A percentile compares a stretch with the other conserved stretches of the same genome.
Conservation (phyloP, 1,140 invertebrate species). For the Limonius californicus region DNA sequence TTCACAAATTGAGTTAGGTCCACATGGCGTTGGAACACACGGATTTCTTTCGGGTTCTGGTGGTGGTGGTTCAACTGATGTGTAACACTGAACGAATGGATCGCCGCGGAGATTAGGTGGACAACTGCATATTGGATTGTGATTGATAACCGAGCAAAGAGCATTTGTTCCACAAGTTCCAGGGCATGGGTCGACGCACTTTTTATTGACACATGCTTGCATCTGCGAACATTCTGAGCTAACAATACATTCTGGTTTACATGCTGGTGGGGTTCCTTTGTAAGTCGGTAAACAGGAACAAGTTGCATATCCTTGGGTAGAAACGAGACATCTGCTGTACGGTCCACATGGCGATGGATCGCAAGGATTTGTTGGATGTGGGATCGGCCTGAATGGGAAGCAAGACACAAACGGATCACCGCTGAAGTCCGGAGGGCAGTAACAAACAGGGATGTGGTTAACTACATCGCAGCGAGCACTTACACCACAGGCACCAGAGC, state of each 20-base stretch:
- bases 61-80: slow-evolving; percentile 39
- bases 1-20: slow-evolving; percentile 80
- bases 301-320: slow-evolving; percentile 64
- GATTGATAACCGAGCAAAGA: slow-evolving; percentile 71
- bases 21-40: slow-evolving; percentile 77
- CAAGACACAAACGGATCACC: slow-evolving; percentile 80
- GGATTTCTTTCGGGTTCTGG: slow-evolving; percentile 56
- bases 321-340: slow-evolving; percentile 70
- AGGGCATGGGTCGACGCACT: slow-evolving; percentile 72
- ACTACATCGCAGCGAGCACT: slow-evolving; percentile 70
- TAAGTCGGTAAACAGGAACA: slow-evolving; percentile 78
- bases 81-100: slow-evolving; percentile 70
- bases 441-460: slow-evolving; percentile 76
- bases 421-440: slow-evolving; percentile 64
- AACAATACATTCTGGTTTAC: slow-evolving; percentile 75
- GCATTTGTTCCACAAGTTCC: slow-evolving; percentile 74
- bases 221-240: slow-evolving; percentile 75
- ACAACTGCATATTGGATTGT: slow-evolving; percentile 80
- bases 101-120: slow-evolving; percentile 69
- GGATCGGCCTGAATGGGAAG: slow-evolving; percentile 51
- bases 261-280: slow-evolving; percentile 72
- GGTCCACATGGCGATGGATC: slow-evolving; percentile 77
- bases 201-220: slow-evolving; percentile 73
- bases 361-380: slow-evolving; percentile 54
- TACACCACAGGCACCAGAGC: slow-evolving; percentile 69